Evolutionary conservation across 2,113 vertebrate genomes (phyloP), one percentile per base, ranked within the genome.

Genomic region (Neolamprologus variostigma): DNA sequence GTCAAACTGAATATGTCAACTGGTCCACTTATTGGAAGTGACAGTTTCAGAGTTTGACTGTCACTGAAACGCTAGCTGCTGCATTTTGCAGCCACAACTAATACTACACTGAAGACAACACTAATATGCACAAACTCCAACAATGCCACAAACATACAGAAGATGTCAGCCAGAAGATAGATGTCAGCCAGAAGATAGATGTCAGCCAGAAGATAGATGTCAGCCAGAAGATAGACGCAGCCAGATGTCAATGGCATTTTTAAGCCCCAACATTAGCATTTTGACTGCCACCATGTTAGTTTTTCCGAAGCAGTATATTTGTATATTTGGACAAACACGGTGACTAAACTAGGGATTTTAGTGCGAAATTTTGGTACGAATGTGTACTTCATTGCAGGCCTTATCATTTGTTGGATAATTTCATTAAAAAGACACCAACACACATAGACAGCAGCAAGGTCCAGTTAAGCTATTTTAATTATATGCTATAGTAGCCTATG

Each of bases 11-110:
- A 47, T 17, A 47, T 47, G 23, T 17, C 21, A 76, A 47, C 21
- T 76, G 40, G 40, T 47, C 40, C 71, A 78, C 9, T 78, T 50
- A 78, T 8, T 50, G 16, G 71, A 50, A 19, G 23, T 78, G 42
- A 78, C 71, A 78, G 16, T 31, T 78, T 50, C 9, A 50, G 71
- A 78, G 26, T 31, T 78, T 78, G 71, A 28, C 71, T 76, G 71
- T 31, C 7, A 19, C 23, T 12, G 16, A 78, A 50, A 31, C 0
- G 3, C 16, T 50, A 19, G 16, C 42, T 31, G 42, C 23, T 19
- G 26, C 23, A 50, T 78, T 78, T 78, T 50, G 4, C 71, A 31
- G 10, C 71, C 26, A 50, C 16, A 31, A 31, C 26, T 50, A 31
- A 31, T 78, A n/a, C 71, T 50, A 50, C 42, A 78, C 45, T 50